phyloP scores from a whole-genome alignment of 2,113 vertebrate genomes.

The Dasyprocta punctata region DNA sequence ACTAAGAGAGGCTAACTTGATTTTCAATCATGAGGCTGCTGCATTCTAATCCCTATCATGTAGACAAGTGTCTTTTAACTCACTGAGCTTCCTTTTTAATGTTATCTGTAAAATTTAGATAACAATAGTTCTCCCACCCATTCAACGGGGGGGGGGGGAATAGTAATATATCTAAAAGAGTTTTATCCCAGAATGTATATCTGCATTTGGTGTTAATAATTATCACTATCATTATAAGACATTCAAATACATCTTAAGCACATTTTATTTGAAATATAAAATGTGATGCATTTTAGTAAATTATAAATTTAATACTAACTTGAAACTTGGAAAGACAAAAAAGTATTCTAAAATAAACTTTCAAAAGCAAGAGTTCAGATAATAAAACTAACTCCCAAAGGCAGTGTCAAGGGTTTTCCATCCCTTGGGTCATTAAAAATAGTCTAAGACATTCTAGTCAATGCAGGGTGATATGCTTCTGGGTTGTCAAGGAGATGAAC shows the following conservation, averaged over 20 bases:
- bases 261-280: background rate
- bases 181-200: background rate
- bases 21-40: background rate
- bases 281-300: background rate
- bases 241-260: background rate
- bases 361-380: conserved; percentile 5
- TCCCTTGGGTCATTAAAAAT: conserved; percentile 21
- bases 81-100: background rate
- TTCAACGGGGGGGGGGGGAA: background rate
- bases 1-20: background rate
- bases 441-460: background rate
- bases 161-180: background rate
- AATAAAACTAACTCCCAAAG: conserved; percentile 13
- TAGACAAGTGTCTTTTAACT: background rate
- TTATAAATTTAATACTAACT: background rate
- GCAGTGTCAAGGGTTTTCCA: background rate
- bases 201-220: background rate
- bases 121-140: background rate
- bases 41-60: background rate
- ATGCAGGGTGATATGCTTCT: background rate
- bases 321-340: background rate
- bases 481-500: conserved; percentile 39
- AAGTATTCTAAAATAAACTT: conserved; percentile 28
- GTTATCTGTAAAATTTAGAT: background rate
- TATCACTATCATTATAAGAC: background rate